phyloP scores from a whole-genome alignment of 2,888 invertebrate species.

The Leucophora obtusa region DNA sequence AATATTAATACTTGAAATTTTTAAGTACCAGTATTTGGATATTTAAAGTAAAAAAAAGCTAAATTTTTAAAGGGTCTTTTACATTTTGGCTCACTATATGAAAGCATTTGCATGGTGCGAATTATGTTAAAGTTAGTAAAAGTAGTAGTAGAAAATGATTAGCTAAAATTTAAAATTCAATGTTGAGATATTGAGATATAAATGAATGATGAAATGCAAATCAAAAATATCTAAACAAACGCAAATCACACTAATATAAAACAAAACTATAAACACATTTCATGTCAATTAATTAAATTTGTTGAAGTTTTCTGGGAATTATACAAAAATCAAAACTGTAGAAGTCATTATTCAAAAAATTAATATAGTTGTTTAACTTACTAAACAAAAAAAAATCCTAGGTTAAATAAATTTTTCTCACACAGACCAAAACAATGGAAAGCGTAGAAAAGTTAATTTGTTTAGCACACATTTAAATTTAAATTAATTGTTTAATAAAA shows the following conservation, averaged over 20 bases:
- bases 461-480: neutral
- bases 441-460: neutral
- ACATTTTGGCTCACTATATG: too few species aligned
- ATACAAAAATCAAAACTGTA: neutral
- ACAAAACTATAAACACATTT: neutral
- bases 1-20: too few species aligned
- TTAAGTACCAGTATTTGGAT: too few species aligned
- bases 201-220: constrained; percentile 30
- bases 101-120: neutral
- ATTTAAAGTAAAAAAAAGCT: too few species aligned
- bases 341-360: constrained; percentile 14
- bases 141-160: neutral
- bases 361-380: neutral
- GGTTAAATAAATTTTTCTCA: neutral
- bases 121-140: neutral
- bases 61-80: too few species aligned
- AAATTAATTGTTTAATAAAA: neutral
- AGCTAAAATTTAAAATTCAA: constrained; percentile 16
- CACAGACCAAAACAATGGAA: neutral
- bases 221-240: neutral
- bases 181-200: constrained; percentile 45
- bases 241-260: neutral
- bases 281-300: constrained; percentile 6
- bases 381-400: constrained; percentile 13
- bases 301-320: constrained; percentile 4